Evolutionary conservation across 2,888 invertebrate species (phyloP).

Genomic region (Athripsodes cinereus): DNA sequence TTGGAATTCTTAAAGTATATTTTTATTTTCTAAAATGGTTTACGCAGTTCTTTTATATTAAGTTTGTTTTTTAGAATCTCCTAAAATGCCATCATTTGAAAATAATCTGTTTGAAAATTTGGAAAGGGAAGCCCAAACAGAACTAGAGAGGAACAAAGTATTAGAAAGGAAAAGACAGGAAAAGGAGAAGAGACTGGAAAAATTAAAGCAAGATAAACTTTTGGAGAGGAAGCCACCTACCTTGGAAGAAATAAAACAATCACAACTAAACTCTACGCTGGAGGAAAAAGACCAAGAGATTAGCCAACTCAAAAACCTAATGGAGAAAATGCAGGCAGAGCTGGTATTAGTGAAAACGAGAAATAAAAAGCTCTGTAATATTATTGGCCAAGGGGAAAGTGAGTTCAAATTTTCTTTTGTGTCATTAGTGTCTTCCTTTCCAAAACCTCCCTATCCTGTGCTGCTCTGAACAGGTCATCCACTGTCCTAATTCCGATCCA

Average conservation of each 20-base stretch:
- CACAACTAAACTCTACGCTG: conserved; percentile 55
- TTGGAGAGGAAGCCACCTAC: conserved; percentile 45
- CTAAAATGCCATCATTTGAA: background rate
- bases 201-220: conserved; percentile 41
- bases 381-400: conserved; percentile 68
- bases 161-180: no score
- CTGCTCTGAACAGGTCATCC: no score
- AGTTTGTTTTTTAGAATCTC: background rate
- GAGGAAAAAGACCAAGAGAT: conserved; percentile 57
- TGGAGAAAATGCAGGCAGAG: conserved; percentile 53
- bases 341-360: conserved; percentile 60
- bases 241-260: conserved; percentile 50
- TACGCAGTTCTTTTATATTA: no score
- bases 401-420: conserved; percentile 36
- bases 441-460: no score
- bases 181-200: background rate
- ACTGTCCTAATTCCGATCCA: no score
- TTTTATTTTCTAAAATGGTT: no score
- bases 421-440: no score
- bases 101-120: background rate
- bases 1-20: no score
- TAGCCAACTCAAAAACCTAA: conserved; percentile 44
- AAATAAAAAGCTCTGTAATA: conserved; percentile 64
- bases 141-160: conserved; percentile 6
- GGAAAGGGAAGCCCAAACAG: conserved; percentile 5